Base-by-base conservation (phyloP, 2,113 vertebrate genomes). In the Puffinus mauretanicus region DNA sequence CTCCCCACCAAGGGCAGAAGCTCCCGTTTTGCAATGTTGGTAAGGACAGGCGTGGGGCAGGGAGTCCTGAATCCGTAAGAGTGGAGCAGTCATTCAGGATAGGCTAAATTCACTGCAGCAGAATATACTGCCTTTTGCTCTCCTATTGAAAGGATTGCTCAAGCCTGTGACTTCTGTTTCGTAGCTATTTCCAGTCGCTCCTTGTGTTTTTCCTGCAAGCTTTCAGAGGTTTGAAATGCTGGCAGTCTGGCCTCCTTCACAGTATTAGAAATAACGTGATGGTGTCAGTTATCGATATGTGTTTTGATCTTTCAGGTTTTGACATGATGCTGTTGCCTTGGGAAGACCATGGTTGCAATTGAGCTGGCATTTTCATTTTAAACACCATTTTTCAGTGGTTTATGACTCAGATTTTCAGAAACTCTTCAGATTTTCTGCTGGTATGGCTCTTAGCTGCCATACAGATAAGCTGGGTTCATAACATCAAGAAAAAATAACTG, bases 371-470 rank as follows among this genome's bases (percentile, higher is more conserved):
- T 91, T 95, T 93, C 93, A 16, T 82, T 96, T 97, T 85, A 96
- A 95, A 49, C 66, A 36, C 12, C 5, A 16, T 79, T 96, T 96
- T 86, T 87, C 44, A 70, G 93, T 58, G 64, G 57, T 54, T 91
- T 91, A 62, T 94, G 89, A 95, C 84, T 97, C 93, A 94, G 62
- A 64, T 94, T 91, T 95, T 76, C 67, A 91, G 85, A 92, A 91
- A 52, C 19, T 2, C 36, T 75, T 75, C n/a, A 47, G 30, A 27
- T 75, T 58, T 60, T 82, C 22, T 91, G 27, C 36, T 57, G 16
- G 7, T 36, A 20, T 29, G 19, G 27, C 61, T 94, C 36, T 83
- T 82, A 52, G 60, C 27, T 73, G 79, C 62, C 16, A 3, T 17
- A 52, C 10, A 42, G 66, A 80, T 93, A 54, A 65, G 11, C 13